A percentile compares a stretch with the other conserved stretches of the same genome.
These are phyloP conservation scores for Monopis laevigella DNA, from an alignment of 2,888 invertebrate species.

Conservation along the genomic window DNA sequence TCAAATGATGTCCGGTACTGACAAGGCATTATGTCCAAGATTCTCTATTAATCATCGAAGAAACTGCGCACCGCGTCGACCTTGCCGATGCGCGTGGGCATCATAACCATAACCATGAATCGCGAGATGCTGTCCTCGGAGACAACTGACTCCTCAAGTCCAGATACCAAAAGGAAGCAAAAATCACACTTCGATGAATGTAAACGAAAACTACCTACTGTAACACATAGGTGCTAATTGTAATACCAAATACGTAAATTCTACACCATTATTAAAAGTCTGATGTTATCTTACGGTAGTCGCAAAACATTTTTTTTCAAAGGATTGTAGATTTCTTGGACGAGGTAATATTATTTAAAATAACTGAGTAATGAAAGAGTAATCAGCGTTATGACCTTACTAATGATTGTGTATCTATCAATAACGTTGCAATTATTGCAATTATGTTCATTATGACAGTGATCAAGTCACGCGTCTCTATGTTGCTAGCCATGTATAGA, in stretches of 20 bases:
- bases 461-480: neutral
- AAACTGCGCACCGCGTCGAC: conserved; percentile 61
- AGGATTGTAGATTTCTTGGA: too few species aligned
- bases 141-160: neutral
- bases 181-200: neutral
- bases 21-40: conserved; percentile 27
- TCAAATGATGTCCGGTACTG: conserved; percentile 52
- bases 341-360: too few species aligned
- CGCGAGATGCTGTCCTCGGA: conserved; percentile 1
- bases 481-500: neutral
- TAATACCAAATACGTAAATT: conserved; percentile 2
- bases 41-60: conserved; percentile 55
- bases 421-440: conserved; percentile 3
- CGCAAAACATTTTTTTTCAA: too few species aligned
- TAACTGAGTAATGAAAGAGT: too few species aligned
- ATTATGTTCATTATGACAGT: conserved; percentile 2
- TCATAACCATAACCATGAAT: conserved; percentile 18
- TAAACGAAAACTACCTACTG: conserved; percentile 6
- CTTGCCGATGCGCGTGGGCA: conserved; percentile 49
- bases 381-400: too few species aligned
- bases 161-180: conserved; percentile 7
- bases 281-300: too few species aligned
- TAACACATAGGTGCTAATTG: conserved; percentile 7
- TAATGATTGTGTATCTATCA: conserved; percentile 1
- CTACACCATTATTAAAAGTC: too few species aligned